These are phyloP conservation scores for Ibidorhyncha struthersii DNA, from an alignment of 2,113 vertebrate species.

Conservation along the genomic window DNA sequence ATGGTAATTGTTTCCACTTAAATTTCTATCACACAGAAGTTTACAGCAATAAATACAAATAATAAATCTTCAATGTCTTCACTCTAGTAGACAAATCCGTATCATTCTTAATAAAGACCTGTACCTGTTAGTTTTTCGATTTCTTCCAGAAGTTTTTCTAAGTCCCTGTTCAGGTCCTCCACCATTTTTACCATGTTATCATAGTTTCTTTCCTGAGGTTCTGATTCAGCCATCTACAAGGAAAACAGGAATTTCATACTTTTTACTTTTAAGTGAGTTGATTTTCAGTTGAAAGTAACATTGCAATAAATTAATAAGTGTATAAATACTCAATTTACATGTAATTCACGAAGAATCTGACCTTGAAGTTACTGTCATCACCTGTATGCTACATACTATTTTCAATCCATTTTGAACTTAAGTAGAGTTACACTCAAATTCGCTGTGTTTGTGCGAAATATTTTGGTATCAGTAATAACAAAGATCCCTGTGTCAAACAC, in stretches of 20 bases:
- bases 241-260: background rate
- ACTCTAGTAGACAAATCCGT: background rate
- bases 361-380: background rate
- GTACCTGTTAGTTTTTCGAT: conserved; percentile 79
- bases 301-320: background rate
- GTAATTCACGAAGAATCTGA: background rate
- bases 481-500: background rate
- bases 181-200: conserved; percentile 48
- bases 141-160: conserved; percentile 74
- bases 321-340: background rate
- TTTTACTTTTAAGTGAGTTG: background rate
- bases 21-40: background rate
- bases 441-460: background rate
- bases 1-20: background rate
- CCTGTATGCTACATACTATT: background rate
- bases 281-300: background rate
- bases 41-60: background rate
- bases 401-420: background rate
- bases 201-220: conserved; percentile 45
- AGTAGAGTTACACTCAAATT: background rate
- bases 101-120: background rate
- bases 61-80: background rate
- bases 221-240: conserved; percentile 72
- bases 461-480: background rate
- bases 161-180: conserved; percentile 62